Conservation (phyloP, 2,113 vertebrate species). For the Hippoglossus stenolepis region DNA sequence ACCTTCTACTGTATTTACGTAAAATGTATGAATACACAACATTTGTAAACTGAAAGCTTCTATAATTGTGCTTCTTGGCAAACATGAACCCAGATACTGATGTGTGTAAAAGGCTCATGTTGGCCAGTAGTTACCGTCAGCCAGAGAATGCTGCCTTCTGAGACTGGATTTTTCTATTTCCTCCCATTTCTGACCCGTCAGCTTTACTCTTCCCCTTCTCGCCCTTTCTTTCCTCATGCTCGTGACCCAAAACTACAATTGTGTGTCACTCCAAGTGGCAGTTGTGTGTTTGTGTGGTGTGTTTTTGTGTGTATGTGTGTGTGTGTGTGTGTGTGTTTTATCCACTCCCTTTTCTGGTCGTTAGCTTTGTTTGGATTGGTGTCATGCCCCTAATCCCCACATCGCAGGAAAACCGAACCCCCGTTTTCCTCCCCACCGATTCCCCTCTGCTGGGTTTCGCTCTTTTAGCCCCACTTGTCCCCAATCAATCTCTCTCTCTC, state of each 20-base stretch:
- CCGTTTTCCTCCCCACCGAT: constrained; percentile 14
- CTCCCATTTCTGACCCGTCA: constrained; percentile 2
- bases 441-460: constrained; percentile 31
- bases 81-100: neutral
- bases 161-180: constrained; percentile 14
- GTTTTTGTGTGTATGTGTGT: constrained; percentile 31
- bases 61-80: too few species aligned
- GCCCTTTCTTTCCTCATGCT: neutral
- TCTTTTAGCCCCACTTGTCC: constrained; percentile 29
- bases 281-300: constrained; percentile 30
- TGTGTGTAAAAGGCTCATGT: neutral
- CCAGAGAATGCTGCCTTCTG: neutral
- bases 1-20: too few species aligned
- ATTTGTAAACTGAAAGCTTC: too few species aligned
- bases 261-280: constrained; percentile 25
- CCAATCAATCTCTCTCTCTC: constrained; percentile 16
- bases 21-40: too few species aligned
- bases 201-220: neutral
- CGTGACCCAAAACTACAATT: constrained; percentile 10
- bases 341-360: constrained; percentile 69
- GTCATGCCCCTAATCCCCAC: constrained; percentile 74
- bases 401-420: constrained; percentile 49
- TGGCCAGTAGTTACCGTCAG: neutral
- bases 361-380: constrained; percentile 78
- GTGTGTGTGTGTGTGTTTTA: constrained; percentile 59